phyloP scores from a whole-genome alignment of 2,888 invertebrate genomes.

The Octonoba sinensis region DNA sequence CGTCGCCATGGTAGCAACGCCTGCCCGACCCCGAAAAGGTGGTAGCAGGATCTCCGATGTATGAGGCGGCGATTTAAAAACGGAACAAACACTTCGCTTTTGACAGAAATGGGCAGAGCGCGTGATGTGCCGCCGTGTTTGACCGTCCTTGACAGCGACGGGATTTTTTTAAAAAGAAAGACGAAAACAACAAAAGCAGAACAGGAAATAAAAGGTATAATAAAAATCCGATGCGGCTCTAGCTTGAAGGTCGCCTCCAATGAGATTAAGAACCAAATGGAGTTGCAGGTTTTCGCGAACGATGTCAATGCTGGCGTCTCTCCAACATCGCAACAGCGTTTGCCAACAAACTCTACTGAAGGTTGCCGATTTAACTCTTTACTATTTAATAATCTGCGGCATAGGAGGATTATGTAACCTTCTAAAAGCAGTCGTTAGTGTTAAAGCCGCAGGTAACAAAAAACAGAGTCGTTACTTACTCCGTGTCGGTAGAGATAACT shows the following conservation, averaged over 20 bases:
- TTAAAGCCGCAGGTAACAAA: too few species aligned
- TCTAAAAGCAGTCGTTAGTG: too few species aligned
- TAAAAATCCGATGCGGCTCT: conserved; percentile 26
- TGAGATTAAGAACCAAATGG: conserved; percentile 18
- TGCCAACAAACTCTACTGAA: conserved; percentile 32
- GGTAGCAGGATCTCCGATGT: too few species aligned
- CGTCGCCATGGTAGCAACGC: too few species aligned
- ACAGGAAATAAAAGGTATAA: conserved; percentile 41
- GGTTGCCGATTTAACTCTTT: conserved; percentile 42
- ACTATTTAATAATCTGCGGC: conserved; percentile 8
- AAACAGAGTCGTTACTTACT: too few species aligned
- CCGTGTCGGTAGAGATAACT: too few species aligned
- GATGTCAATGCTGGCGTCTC: conserved; percentile 13
- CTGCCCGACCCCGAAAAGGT: too few species aligned
- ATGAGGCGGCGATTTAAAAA: too few species aligned
- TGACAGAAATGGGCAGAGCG: too few species aligned
- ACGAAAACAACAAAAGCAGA: conserved; percentile 23
- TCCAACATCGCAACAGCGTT: conserved; percentile 33
- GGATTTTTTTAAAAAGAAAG: conserved; percentile 19
- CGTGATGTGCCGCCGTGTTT: conserved; percentile 3
- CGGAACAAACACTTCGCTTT: too few species aligned
- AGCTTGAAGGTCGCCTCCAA: conserved; percentile 9
- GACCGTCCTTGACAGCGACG: conserved; percentile 49
- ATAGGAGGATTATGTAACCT: too few species aligned
- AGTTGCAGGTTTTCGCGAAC: too few species aligned